Evolutionary conservation across 2,888 invertebrate genomes (phyloP).

Genomic region (Phortica okadai): DNA sequence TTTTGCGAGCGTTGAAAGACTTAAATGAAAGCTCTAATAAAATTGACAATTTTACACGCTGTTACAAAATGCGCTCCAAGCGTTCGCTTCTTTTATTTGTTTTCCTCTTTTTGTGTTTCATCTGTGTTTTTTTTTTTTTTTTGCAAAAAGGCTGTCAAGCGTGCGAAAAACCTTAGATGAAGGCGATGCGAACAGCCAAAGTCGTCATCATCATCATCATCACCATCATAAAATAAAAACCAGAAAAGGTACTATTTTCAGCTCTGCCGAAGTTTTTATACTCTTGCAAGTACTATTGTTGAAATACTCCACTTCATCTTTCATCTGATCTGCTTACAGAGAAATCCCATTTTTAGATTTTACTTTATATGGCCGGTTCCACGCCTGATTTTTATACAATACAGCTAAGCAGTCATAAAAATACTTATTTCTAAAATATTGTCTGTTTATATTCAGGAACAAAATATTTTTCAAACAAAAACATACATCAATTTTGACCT

Average conservation of each 20-base stretch:
- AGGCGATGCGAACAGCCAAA: not conserved
- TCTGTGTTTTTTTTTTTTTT: not conserved
- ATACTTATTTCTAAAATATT: too few species aligned
- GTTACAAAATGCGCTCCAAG: slow-evolving; percentile 12
- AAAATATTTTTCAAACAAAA: too few species aligned
- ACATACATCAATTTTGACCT: too few species aligned
- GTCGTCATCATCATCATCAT: too few species aligned
- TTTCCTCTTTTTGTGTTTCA: not conserved
- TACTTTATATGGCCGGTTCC: too few species aligned
- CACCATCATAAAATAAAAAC: not conserved
- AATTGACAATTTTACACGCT: slow-evolving; percentile 26
- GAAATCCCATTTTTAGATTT: too few species aligned
- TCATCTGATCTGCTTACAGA: too few species aligned
- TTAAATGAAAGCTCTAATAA: slow-evolving; percentile 27
- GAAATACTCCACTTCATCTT: too few species aligned
- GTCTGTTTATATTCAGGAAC: too few species aligned
- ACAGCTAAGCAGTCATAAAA: too few species aligned
- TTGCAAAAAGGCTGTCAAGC: not conserved
- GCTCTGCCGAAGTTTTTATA: not conserved
- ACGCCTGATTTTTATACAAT: too few species aligned
- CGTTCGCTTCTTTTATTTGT: not conserved
- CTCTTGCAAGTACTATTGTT: not conserved
- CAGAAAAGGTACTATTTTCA: not conserved
- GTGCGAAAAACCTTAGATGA: not conserved
- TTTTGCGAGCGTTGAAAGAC: not conserved